Percentiles rank a stretch among this genome's conserved stretches.
These are phyloP conservation scores for Psittacula echo DNA, from an alignment of 2,797 vertebrate genomes.

Conservation along the genomic window DNA sequence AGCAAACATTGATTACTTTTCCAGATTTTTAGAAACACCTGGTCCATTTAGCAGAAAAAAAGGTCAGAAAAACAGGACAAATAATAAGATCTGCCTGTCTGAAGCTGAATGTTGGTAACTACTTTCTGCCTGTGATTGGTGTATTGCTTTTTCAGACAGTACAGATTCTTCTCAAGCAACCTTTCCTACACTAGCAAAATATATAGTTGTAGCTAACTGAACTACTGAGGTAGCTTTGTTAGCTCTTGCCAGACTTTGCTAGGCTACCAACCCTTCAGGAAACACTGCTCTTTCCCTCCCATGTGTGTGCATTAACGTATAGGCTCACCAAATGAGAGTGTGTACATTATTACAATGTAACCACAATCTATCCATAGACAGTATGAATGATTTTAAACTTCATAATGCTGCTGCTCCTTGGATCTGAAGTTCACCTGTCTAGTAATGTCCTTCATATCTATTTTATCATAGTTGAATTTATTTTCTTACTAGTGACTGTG, in stretches of 20 bases:
- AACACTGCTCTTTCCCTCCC: neutral
- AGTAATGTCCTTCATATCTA: neutral
- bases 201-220: neutral
- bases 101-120: neutral
- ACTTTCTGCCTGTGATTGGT: neutral
- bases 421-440: neutral
- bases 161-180: neutral
- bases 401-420: neutral
- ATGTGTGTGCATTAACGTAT: neutral
- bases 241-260: neutral
- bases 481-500: neutral
- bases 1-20: neutral
- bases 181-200: neutral
- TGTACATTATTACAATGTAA: rapidly evolving
- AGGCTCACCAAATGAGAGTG: neutral
- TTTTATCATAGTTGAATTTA: neutral
- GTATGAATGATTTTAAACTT: neutral
- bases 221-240: neutral
- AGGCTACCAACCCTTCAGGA: neutral
- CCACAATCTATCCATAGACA: rapidly evolving
- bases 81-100: neutral
- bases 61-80: neutral
- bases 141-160: neutral
- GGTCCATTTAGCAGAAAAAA: neutral
- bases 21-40: neutral